phyloP scores from a whole-genome alignment of 1,140 invertebrate species.

The Onthophagus taurus region DNA sequence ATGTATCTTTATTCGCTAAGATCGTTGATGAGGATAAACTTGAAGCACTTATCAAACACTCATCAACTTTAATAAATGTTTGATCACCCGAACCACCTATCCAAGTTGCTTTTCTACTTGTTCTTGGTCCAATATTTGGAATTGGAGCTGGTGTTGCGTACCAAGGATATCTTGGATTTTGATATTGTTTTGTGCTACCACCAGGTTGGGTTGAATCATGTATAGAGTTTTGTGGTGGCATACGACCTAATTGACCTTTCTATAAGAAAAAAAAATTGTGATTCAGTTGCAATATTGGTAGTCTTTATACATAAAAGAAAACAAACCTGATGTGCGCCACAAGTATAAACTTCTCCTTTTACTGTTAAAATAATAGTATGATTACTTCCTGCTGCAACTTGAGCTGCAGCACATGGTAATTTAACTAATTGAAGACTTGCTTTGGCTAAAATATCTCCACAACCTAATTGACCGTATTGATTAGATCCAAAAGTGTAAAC shows the following conservation, averaged over 20 bases:
- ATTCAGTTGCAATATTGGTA: not conserved
- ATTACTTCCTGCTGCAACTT: constrained; percentile 89
- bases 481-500: constrained; percentile 92
- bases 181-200: constrained; percentile 29
- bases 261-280: constrained; percentile 38
- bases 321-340: constrained; percentile 78
- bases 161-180: constrained; percentile 50
- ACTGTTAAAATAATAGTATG: constrained; percentile 86
- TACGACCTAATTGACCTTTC: constrained; percentile 85
- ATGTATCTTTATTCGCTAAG: constrained; percentile 76
- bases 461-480: constrained; percentile 86
- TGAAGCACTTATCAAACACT: constrained; percentile 81
- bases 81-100: constrained; percentile 89
- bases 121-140: constrained; percentile 64
- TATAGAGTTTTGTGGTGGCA: constrained; percentile 32
- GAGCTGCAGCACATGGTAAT: constrained; percentile 54
- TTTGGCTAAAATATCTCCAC: constrained; percentile 70
- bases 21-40: constrained; percentile 78
- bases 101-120: constrained; percentile 82
- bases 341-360: constrained; percentile 88
- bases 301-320: not conserved
- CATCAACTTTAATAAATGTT: constrained; percentile 90
- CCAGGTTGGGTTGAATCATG: constrained; percentile 30
- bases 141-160: constrained; percentile 73
- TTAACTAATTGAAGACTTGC: constrained; percentile 67